Conservation (phyloP, 2,797 vertebrate genomes). For the Limosa lapponica region DNA sequence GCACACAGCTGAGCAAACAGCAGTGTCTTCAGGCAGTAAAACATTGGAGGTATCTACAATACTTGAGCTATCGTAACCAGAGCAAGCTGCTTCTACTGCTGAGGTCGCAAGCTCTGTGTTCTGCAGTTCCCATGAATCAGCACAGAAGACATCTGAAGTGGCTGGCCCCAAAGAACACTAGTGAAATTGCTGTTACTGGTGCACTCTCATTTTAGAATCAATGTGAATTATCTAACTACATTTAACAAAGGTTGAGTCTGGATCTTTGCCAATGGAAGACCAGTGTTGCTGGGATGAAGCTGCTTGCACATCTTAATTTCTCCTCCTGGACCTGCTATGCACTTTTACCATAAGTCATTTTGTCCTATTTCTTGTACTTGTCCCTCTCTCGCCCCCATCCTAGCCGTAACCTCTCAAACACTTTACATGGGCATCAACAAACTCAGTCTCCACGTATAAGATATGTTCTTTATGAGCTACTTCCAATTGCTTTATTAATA, state of each 20-base stretch:
- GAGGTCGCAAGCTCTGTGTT: neutral
- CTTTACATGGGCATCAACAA: neutral
- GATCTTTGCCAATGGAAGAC: neutral
- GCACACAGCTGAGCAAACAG: neutral
- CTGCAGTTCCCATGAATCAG: rapidly evolving
- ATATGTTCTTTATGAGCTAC: neutral
- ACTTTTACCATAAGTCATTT: neutral
- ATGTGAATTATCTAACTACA: neutral
- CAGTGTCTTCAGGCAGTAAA: neutral
- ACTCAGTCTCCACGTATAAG: rapidly evolving
- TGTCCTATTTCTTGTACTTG: neutral
- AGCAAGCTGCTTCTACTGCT: neutral
- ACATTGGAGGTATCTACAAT: rapidly evolving
- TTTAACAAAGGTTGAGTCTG: neutral
- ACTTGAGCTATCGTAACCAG: neutral
- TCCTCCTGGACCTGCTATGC: neutral
- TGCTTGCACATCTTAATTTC: neutral
- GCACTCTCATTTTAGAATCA: neutral
- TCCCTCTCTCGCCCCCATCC: neutral
- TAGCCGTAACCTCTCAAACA: neutral
- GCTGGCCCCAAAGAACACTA: neutral
- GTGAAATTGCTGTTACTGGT: neutral
- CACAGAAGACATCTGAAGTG: rapidly evolving
- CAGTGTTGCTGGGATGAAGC: neutral
- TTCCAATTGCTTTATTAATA: neutral